Conservation (phyloP, 1,140 invertebrate genomes). For the Scylla paramamosain region DNA sequence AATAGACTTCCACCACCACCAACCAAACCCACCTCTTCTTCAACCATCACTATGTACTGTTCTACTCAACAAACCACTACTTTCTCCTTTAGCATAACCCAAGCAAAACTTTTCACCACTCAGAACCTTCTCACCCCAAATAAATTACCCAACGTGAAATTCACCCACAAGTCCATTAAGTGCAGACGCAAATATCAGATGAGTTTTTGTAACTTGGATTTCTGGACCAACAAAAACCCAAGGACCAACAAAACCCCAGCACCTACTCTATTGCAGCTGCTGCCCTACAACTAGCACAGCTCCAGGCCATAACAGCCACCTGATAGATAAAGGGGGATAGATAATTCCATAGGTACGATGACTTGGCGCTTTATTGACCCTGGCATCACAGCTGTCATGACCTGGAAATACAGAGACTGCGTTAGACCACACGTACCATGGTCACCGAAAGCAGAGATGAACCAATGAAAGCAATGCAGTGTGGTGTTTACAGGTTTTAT, state of each 20-base stretch:
- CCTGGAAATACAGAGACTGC: constrained; percentile 70
- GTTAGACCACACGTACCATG: constrained; percentile 37
- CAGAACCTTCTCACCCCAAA: too few relatives aligned
- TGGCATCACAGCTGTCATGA: constrained; percentile 68
- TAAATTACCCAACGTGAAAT: background rate
- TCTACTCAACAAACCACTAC: too few relatives aligned
- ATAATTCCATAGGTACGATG: constrained; percentile 63
- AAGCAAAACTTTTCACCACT: too few relatives aligned
- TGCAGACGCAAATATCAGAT: background rate
- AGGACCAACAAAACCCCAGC: background rate
- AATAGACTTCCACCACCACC: too few relatives aligned
- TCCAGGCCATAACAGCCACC: background rate
- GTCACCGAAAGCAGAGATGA: constrained; percentile 48
- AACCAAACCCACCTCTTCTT: too few relatives aligned
- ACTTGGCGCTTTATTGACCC: constrained; percentile 73
- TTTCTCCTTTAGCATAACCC: too few relatives aligned
- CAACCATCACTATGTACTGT: too few relatives aligned
- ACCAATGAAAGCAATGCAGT: constrained; percentile 61
- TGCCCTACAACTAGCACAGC: background rate
- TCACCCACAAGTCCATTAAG: background rate
- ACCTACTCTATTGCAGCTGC: background rate
- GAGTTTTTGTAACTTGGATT: background rate
- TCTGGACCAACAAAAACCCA: too few relatives aligned
- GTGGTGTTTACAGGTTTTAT: constrained; percentile 74
- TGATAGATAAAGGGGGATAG: constrained; percentile 60